Evolutionary conservation across 2,888 invertebrate species (phyloP).

Genomic region (Diaphora mendica): DNA sequence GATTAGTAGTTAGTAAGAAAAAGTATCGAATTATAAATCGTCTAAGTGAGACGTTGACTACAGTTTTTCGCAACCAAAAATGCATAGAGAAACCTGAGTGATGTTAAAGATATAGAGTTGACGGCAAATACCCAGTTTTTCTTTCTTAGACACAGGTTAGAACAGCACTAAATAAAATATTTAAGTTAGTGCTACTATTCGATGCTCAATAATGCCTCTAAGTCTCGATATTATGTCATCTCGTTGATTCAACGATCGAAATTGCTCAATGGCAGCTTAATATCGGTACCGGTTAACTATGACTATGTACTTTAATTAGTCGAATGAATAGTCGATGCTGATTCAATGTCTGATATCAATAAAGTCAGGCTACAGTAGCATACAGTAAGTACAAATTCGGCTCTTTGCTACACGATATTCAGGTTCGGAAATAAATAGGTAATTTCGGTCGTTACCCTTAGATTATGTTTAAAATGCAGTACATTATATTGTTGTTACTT

Average conservation of each 20-base stretch:
- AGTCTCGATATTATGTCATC: neutral
- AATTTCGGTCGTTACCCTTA: slow-evolving; percentile 1
- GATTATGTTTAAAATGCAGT: slow-evolving; percentile 6
- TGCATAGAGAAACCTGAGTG: neutral
- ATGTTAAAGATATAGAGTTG: neutral
- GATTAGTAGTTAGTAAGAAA: neutral
- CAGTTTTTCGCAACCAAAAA: neutral
- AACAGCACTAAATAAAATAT: neutral
- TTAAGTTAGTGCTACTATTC: neutral
- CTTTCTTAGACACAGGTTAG: neutral
- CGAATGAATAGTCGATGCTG: neutral
- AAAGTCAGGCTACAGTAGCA: neutral
- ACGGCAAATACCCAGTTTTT: neutral
- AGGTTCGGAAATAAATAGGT: slow-evolving; percentile 13
- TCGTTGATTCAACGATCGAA: neutral
- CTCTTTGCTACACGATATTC: neutral
- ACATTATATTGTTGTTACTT: slow-evolving; percentile 15
- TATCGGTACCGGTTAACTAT: neutral
- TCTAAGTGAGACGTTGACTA: neutral
- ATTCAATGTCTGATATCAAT: neutral
- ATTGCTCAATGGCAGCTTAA: neutral
- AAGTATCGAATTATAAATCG: neutral
- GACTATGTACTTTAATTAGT: neutral
- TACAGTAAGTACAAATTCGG: neutral
- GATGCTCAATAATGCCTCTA: slow-evolving; percentile 6